These are phyloP conservation scores for Toxotes chatareus DNA, from an alignment of 2,113 vertebrate species.

Conservation along the genomic window DNA sequence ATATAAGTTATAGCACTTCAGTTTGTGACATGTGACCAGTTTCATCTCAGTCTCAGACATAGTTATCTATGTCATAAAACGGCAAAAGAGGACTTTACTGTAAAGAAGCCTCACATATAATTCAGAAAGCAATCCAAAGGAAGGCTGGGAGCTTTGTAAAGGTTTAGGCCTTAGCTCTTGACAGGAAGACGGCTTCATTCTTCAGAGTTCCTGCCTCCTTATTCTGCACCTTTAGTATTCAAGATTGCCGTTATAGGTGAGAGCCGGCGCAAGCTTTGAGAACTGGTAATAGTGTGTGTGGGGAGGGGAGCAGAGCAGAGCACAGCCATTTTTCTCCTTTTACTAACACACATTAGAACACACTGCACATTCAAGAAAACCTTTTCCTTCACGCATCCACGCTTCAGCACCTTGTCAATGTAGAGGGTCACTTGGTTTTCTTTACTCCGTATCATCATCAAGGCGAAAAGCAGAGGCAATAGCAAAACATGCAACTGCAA, in stretches of 20 bases:
- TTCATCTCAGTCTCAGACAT: neutral
- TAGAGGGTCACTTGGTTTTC: constrained; percentile 20
- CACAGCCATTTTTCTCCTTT: constrained; percentile 38
- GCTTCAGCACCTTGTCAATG: constrained; percentile 3
- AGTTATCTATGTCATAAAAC: constrained; percentile 33
- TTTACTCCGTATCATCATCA: constrained; percentile 23
- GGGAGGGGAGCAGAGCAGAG: constrained; percentile 12
- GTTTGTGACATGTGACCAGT: constrained; percentile 16
- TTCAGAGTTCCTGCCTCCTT: constrained; percentile 44
- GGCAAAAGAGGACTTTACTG: constrained; percentile 5
- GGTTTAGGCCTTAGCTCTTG: constrained; percentile 51
- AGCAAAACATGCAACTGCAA: neutral
- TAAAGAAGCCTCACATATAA: constrained; percentile 16
- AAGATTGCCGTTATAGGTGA: constrained; percentile 61
- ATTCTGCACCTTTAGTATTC: constrained; percentile 58
- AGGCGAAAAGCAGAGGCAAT: constrained; percentile 14
- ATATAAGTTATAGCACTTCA: constrained; percentile 14
- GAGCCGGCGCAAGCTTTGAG: constrained; percentile 29
- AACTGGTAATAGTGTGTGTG: constrained; percentile 31
- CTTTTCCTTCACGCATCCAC: constrained; percentile 13
- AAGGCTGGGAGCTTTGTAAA: constrained; percentile 40
- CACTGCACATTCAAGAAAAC: constrained; percentile 34
- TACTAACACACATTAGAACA: constrained; percentile 30
- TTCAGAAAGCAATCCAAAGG: constrained; percentile 7
- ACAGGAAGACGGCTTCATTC: constrained; percentile 50